Conservation (phyloP, 35 echinoderm and acorn worm genomes). For the Amphiura filiformis region DNA sequence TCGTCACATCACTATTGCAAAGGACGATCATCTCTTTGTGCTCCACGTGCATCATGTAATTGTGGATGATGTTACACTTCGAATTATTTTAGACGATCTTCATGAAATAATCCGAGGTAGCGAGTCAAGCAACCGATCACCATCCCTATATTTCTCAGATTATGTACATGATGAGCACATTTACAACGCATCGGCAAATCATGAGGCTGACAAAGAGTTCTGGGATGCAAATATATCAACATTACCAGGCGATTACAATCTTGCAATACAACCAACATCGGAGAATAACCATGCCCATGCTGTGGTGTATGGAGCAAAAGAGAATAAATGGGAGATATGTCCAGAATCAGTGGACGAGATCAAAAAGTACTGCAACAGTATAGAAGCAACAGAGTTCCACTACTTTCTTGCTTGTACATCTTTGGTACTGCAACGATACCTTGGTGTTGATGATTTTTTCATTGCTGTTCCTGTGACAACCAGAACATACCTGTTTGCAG, state of each 20-base stretch:
- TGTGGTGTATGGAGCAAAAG: background rate
- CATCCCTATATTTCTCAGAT: background rate
- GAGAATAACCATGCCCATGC: background rate
- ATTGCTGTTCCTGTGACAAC: slow-evolving; percentile 15
- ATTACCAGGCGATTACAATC: background rate
- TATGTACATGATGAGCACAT: background rate
- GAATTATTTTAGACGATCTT: background rate
- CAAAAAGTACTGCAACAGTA: background rate
- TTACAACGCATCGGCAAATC: background rate
- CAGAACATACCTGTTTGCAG: background rate
- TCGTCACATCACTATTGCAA: background rate
- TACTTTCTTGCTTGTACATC: slow-evolving; percentile 4
- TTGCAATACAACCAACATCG: background rate
- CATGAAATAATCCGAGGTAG: background rate
- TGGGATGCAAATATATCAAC: background rate
- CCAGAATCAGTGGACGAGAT: background rate
- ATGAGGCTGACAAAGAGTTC: background rate
- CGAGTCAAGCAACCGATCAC: no score
- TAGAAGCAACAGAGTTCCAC: slow-evolving; percentile 14
- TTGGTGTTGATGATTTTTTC: background rate
- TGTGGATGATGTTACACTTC: slow-evolving; percentile 2
- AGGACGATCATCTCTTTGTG: background rate
- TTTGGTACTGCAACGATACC: background rate
- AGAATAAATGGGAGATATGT: background rate
- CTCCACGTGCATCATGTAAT: slow-evolving; percentile 16